phyloP scores from a whole-genome alignment of 64 coral and sea anemone genomes.

The Exaiptasia diaphana region DNA sequence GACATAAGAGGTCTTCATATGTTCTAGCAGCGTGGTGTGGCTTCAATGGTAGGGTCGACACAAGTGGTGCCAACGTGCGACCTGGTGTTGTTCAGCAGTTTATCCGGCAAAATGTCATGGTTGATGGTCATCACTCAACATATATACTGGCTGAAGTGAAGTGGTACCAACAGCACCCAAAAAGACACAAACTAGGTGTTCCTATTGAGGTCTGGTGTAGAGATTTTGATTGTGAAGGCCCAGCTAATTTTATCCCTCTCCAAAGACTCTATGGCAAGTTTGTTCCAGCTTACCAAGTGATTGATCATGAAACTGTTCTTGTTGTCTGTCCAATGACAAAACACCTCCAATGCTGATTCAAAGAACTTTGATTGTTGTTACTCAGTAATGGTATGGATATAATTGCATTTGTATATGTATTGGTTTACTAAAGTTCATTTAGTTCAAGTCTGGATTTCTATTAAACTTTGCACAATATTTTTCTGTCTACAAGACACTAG shows the following conservation, averaged over 20 bases:
- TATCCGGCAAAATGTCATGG: slow-evolving; percentile 25
- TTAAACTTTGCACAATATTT: too few species aligned
- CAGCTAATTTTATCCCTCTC: slow-evolving; percentile 2
- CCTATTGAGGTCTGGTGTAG: slow-evolving; percentile 1
- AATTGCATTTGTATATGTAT: too few species aligned
- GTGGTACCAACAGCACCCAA: slow-evolving; percentile 50
- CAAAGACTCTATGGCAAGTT: slow-evolving; percentile 24
- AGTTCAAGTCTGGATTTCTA: too few species aligned
- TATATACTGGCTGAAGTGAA: slow-evolving; percentile 35
- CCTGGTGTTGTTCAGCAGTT: slow-evolving; percentile 49
- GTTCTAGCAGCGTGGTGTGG: slow-evolving; percentile 9
- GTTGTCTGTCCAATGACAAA: slow-evolving; percentile 50
- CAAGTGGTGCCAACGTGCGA: not conserved
- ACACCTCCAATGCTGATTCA: too few species aligned
- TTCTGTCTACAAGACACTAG: too few species aligned
- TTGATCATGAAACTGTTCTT: slow-evolving; percentile 20
- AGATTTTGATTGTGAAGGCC: not conserved
- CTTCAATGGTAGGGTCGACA: not conserved
- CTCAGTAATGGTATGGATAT: too few species aligned
- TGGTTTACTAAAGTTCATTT: too few species aligned
- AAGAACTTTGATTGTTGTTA: too few species aligned
- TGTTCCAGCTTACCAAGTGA: slow-evolving; percentile 24
- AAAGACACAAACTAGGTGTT: slow-evolving; percentile 6
- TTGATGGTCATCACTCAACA: slow-evolving; percentile 8
- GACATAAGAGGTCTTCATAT: too few species aligned